These are phyloP conservation scores for Lordiphosa andalusiaca DNA, from an alignment of 2,888 invertebrate genomes.

Conservation along the genomic window DNA sequence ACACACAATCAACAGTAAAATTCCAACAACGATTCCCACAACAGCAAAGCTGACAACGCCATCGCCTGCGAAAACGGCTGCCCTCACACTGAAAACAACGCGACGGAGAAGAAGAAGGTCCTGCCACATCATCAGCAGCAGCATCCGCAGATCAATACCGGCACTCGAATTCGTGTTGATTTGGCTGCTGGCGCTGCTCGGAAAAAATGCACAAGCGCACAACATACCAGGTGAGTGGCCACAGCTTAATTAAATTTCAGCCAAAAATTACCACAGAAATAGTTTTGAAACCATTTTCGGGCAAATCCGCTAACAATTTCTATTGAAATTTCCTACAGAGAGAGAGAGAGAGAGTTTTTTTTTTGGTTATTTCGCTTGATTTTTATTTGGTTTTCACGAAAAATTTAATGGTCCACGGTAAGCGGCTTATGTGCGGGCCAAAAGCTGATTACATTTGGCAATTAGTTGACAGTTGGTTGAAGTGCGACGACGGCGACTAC, in stretches of 20 bases:
- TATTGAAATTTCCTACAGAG: slow-evolving; percentile 4
- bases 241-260: slow-evolving; percentile 30
- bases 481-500: slow-evolving; percentile 3
- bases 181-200: slow-evolving; percentile 75
- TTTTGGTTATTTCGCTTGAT: slow-evolving; percentile 27
- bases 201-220: slow-evolving; percentile 78
- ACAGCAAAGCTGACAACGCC: slow-evolving; percentile 30
- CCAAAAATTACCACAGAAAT: slow-evolving; percentile 8
- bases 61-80: slow-evolving; percentile 45
- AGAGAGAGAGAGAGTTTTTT: too few species aligned
- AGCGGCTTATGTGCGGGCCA: slow-evolving; percentile 58
- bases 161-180: slow-evolving; percentile 72
- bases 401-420: slow-evolving; percentile 66
- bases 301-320: slow-evolving; percentile 15
- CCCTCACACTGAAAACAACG: slow-evolving; percentile 61
- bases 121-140: slow-evolving; percentile 10
- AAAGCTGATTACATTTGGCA: slow-evolving; percentile 72
- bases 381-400: slow-evolving; percentile 54
- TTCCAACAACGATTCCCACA: slow-evolving; percentile 45
- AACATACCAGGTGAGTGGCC: slow-evolving; percentile 79
- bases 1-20: slow-evolving; percentile 35
- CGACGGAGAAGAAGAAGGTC: slow-evolving; percentile 42
- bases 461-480: slow-evolving; percentile 61
- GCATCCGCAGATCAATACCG: slow-evolving; percentile 37
- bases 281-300: too few species aligned